Conservation (phyloP, 1,140 invertebrate species). For the Pseudomyrmex flavicornis region DNA sequence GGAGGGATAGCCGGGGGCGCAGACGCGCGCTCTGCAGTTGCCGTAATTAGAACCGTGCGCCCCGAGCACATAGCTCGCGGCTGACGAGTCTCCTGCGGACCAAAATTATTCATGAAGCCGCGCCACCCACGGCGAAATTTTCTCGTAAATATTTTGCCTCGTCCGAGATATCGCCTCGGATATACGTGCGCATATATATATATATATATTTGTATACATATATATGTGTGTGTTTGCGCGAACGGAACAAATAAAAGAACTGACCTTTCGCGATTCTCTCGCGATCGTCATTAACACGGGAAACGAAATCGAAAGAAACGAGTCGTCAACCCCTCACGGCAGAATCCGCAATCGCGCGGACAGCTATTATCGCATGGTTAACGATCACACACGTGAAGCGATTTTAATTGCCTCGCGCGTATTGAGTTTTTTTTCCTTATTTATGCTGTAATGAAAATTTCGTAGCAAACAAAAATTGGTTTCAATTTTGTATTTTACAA, state of each 20-base stretch:
- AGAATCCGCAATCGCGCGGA: not conserved
- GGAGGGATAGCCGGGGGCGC: constrained; percentile 72
- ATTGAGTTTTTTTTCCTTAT: constrained; percentile 14
- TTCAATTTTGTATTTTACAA: constrained; percentile 23
- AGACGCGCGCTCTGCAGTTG: constrained; percentile 82
- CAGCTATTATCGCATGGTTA: not conserved
- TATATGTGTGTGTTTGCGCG: constrained; percentile 18
- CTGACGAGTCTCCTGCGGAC: constrained; percentile 83
- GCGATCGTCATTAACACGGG: not conserved
- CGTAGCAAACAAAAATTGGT: not conserved
- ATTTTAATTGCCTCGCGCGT: constrained; percentile 41
- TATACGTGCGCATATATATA: constrained; percentile 25
- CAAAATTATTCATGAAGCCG: constrained; percentile 85
- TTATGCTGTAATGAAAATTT: not conserved
- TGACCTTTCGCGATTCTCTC: not conserved
- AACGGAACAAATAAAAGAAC: constrained; percentile 4
- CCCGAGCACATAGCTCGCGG: constrained; percentile 74
- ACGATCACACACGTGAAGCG: not conserved
- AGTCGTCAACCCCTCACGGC: not conserved
- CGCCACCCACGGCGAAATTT: constrained; percentile 81
- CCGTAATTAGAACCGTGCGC: constrained; percentile 84
- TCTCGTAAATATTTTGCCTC: constrained; percentile 84
- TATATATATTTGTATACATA: too few relatives aligned
- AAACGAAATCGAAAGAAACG: constrained; percentile 23
- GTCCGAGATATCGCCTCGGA: constrained; percentile 70